Evolutionary conservation across 2,113 vertebrate species (phyloP).

Genomic region (Bostrychus sinensis): DNA sequence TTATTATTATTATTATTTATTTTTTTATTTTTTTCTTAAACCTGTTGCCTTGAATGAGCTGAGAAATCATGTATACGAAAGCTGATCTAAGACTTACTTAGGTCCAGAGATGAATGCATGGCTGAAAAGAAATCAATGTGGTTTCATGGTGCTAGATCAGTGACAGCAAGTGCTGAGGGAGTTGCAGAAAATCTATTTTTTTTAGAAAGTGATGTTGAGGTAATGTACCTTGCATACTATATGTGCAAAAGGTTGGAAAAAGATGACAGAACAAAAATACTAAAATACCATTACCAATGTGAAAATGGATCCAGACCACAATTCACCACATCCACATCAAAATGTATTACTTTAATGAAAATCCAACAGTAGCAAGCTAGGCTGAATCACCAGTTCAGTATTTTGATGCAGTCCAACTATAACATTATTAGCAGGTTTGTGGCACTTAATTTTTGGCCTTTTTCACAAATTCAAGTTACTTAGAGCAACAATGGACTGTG

Average conservation of each 20-base stretch:
- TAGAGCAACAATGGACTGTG: no score
- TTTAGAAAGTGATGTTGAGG: not conserved
- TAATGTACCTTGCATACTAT: not conserved
- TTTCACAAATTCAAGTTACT: no score
- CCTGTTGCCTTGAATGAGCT: slow-evolving; percentile 46
- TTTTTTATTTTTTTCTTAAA: slow-evolving; percentile 38
- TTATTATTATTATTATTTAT: no score
- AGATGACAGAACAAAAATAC: not conserved
- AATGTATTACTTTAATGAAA: no score
- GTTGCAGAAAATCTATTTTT: slow-evolving; percentile 1
- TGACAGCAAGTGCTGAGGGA: slow-evolving; percentile 23
- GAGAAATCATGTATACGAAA: slow-evolving; percentile 53
- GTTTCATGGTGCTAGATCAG: slow-evolving; percentile 44
- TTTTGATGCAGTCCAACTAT: no score
- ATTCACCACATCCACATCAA: no score
- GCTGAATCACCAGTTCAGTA: no score
- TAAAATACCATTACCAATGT: no score
- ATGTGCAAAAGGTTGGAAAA: not conserved
- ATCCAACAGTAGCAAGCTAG: no score
- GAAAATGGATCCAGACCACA: no score
- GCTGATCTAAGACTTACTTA: slow-evolving; percentile 67
- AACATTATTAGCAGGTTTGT: no score
- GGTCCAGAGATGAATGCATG: slow-evolving; percentile 39
- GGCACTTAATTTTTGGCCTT: no score
- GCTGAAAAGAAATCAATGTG: slow-evolving; percentile 49